Conservation (phyloP, 2,888 invertebrate species). For the Stenotaenia linearis region DNA sequence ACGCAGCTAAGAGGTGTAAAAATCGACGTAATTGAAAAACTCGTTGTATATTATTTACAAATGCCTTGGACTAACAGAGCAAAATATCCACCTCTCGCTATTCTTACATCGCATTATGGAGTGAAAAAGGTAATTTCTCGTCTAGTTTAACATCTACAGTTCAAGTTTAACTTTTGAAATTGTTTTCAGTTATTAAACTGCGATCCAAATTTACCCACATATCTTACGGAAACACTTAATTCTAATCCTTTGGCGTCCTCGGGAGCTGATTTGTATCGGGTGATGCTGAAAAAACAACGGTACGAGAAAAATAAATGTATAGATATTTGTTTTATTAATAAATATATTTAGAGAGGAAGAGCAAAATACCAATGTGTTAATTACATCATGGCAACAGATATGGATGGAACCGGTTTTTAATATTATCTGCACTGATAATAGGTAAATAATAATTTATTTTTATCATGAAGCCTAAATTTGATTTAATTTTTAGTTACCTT, state of each 20-base stretch:
- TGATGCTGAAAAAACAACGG: background rate
- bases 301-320: background rate
- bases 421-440: background rate
- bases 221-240: constrained; percentile 38
- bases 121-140: background rate
- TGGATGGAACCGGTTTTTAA: background rate
- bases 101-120: background rate
- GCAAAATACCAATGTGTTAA: background rate
- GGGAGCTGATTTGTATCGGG: constrained; percentile 56
- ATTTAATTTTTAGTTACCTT: constrained; percentile 41
- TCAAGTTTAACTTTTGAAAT: background rate
- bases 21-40: background rate
- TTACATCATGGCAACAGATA: background rate
- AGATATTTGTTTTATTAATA: background rate
- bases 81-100: background rate
- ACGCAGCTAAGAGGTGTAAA: background rate
- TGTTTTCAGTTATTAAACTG: background rate
- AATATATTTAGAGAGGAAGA: constrained; percentile 2
- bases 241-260: constrained; percentile 55
- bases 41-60: background rate
- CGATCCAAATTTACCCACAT: background rate
- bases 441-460: background rate
- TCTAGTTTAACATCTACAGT: background rate
- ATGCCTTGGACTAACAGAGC: background rate
- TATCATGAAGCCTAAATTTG: background rate